These are phyloP conservation scores for Phataginus tetradactyla DNA, from an alignment of 2,797 vertebrate genomes.

Conservation along the genomic window DNA sequence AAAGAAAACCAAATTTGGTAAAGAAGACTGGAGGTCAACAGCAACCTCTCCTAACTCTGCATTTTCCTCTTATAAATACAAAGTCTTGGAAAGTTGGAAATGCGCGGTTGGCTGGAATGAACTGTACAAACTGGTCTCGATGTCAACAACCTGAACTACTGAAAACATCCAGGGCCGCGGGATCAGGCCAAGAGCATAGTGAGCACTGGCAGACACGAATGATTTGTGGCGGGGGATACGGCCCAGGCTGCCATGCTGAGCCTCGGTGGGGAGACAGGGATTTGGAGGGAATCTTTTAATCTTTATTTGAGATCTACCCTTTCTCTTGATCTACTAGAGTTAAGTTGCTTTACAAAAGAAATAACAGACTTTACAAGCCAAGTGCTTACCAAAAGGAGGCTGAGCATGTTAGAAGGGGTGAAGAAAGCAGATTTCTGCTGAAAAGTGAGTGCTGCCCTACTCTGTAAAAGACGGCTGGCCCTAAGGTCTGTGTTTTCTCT, in stretches of 20 bases:
- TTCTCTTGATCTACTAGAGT: not conserved
- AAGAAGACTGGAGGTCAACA: not conserved
- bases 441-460: not conserved
- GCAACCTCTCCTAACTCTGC: conserved; percentile 27
- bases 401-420: not conserved
- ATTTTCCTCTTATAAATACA: conserved; percentile 50
- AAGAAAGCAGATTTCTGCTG: not conserved
- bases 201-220: not conserved
- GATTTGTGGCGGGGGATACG: not conserved
- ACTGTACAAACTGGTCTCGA: conserved; percentile 14
- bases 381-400: not conserved
- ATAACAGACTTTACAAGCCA: not conserved
- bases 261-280: not conserved
- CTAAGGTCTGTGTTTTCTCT: not conserved
- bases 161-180: not conserved
- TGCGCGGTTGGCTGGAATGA: not conserved
- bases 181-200: not conserved
- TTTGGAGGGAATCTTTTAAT: not conserved
- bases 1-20: conserved; percentile 52
- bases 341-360: conserved; percentile 10
- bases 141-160: not conserved
- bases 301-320: conserved; percentile 1
- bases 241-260: not conserved
- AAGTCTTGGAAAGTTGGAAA: conserved; percentile 24
- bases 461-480: not conserved